Evolutionary conservation across 2,888 invertebrate species (phyloP).

Genomic region (Cosmia trapezina): DNA sequence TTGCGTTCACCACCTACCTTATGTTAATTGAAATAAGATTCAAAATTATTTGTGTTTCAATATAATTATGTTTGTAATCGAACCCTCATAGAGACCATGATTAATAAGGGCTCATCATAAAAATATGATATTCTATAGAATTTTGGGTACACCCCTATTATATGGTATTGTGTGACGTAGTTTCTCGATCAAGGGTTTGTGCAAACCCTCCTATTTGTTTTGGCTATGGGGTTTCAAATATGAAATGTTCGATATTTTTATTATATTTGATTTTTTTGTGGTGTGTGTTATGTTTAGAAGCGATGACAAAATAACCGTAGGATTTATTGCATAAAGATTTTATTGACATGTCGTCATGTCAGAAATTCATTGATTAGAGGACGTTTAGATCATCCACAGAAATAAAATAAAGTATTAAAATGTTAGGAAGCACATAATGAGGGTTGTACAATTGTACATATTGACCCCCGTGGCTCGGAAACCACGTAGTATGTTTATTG

Average conservation of each 20-base stretch:
- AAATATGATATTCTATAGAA: slow-evolving; percentile 69
- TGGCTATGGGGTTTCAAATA: slow-evolving; percentile 36
- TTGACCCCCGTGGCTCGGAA: no score
- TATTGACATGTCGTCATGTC: not conserved
- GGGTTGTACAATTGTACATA: no score
- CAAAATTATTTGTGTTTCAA: slow-evolving; percentile 10
- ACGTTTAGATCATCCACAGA: not conserved
- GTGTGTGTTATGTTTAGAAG: not conserved
- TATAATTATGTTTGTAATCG: slow-evolving; percentile 32
- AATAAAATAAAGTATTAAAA: no score
- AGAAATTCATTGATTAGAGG: not conserved
- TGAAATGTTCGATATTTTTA: slow-evolving; percentile 47
- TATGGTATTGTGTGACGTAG: slow-evolving; percentile 46
- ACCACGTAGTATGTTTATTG: no score
- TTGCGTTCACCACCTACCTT: slow-evolving; percentile 6
- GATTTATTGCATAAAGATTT: not conserved
- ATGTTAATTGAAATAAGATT: not conserved
- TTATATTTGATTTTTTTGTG: slow-evolving; percentile 16
- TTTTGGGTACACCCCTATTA: slow-evolving; percentile 51
- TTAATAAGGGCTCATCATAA: slow-evolving; percentile 66
- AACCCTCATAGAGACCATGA: slow-evolving; percentile 54
- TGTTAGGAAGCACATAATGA: no score
- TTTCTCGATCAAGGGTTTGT: slow-evolving; percentile 59
- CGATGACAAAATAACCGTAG: slow-evolving; percentile 17
- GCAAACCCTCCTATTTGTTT: slow-evolving; percentile 37